Percentiles rank a stretch among this genome's conserved stretches.
phyloP scores from a whole-genome alignment of 2,113 vertebrate genomes.

The Aspidoscelis tigris region DNA sequence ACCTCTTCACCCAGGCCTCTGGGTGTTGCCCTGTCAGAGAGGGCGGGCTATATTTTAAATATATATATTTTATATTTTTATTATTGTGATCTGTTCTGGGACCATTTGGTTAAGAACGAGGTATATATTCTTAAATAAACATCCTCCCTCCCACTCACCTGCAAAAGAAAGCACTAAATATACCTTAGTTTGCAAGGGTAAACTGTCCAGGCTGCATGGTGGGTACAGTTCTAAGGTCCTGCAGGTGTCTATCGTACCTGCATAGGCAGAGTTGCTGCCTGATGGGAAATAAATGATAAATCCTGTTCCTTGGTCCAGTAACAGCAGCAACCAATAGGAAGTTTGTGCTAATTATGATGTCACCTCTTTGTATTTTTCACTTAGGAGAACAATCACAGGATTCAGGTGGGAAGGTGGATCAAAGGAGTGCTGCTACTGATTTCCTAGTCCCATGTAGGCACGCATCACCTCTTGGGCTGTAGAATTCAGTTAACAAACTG shows the following conservation, averaged over 20 bases:
- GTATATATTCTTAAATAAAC: too few species aligned
- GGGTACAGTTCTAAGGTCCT: conserved; percentile 19
- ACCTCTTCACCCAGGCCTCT: too few species aligned
- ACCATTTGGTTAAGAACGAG: too few species aligned
- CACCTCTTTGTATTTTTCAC: conserved; percentile 27
- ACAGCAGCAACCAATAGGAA: conserved; percentile 26
- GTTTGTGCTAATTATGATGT: conserved; percentile 36
- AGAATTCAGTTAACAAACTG: too few species aligned
- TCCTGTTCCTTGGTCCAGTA: background rate
- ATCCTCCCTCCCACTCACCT: too few species aligned
- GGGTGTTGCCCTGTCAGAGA: too few species aligned
- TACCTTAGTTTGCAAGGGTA: conserved; percentile 23
- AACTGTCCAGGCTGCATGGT: conserved; percentile 35
- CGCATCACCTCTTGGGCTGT: too few species aligned
- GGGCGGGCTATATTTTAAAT: too few species aligned
- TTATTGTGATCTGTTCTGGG: too few species aligned
- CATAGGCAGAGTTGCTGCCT: conserved; percentile 14
- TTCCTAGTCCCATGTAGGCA: too few species aligned
- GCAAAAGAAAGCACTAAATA: background rate
- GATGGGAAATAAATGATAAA: conserved; percentile 8
- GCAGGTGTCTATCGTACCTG: conserved; percentile 19
- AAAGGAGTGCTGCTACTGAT: background rate
- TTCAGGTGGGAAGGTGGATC: background rate
- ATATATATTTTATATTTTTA: too few species aligned
- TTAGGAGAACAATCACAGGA: background rate